Percentiles rank a stretch among this genome's conserved stretches.
Evolutionary conservation across 2,797 vertebrate genomes (phyloP).

Genomic region (Gymnoscopelus microlampas): DNA sequence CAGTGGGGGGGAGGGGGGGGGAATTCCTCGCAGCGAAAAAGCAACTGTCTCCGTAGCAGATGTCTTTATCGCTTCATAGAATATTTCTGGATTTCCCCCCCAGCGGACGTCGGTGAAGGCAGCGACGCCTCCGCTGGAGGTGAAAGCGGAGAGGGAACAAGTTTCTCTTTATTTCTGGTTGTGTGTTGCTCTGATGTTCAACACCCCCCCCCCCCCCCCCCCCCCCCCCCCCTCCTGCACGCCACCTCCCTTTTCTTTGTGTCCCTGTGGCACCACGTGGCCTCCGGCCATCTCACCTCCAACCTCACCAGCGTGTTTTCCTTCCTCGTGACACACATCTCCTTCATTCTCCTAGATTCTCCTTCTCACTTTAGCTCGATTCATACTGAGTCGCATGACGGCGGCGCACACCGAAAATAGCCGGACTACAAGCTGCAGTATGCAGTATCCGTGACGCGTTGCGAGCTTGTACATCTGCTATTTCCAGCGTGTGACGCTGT

Average conservation of each 20-base stretch:
- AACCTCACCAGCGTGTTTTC: slow-evolving; percentile 64
- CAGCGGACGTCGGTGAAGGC: slow-evolving; percentile 35
- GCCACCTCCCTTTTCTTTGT: too few species aligned
- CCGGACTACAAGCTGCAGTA: too few species aligned
- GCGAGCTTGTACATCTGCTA: too few species aligned
- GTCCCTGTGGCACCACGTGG: slow-evolving; percentile 40
- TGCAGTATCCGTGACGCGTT: too few species aligned
- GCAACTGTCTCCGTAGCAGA: slow-evolving; percentile 51
- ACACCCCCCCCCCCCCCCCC: slow-evolving; percentile 31
- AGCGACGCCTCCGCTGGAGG: slow-evolving; percentile 43
- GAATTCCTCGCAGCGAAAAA: slow-evolving; percentile 40
- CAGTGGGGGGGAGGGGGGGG: slow-evolving; percentile 25
- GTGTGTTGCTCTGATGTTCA: slow-evolving; percentile 41
- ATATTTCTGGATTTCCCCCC: slow-evolving; percentile 61
- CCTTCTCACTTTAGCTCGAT: slow-evolving; percentile 69
- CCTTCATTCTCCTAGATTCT: slow-evolving; percentile 72
- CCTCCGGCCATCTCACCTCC: slow-evolving; percentile 76
- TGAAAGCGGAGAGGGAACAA: slow-evolving; percentile 43
- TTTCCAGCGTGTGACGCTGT: too few species aligned
- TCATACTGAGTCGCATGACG: not conserved
- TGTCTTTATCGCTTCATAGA: slow-evolving; percentile 65
- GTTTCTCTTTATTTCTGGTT: slow-evolving; percentile 51
- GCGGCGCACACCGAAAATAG: too few species aligned
- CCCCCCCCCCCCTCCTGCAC: slow-evolving; percentile 19
- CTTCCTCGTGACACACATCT: slow-evolving; percentile 51